Evolutionary conservation across 1,140 invertebrate species (phyloP), one percentile per base, ranked within the genome.

Genomic region (Artemia franciscana): DNA sequence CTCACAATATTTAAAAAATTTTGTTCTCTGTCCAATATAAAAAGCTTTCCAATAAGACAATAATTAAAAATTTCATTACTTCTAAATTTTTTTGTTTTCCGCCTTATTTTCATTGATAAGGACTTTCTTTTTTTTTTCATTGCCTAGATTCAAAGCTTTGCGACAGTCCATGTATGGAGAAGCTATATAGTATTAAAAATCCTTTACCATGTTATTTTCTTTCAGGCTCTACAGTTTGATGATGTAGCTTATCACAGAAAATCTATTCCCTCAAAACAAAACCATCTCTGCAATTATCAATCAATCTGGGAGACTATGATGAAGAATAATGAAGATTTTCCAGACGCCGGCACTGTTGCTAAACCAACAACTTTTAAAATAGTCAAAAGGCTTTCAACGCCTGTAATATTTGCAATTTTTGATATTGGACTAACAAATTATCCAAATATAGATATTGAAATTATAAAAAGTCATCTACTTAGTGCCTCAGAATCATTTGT

Each of bases 281-380:
- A 70, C 60, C 65, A 69, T 24, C 63, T 67, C 7, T 69, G 68
- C 28, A 58, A 62, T 5, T 67, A 66, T 28, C 63, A 65, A 27
- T 68, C 67, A 21, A 63, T 67, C 25, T 68, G 67, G 67, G 67
- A 68, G 58, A 66, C 68, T 23, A 63, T 69, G 65, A 60, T 65
- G 57, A 63, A 64, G 21, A 65, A 65, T 18, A 15, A 12, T 51
- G 3, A 15, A 12, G 39, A 51, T 18, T 51, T 51, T 51, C 39
- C 39, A 51, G 12, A 12, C 21, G 39, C 12, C 2, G 39, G 39
- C 12, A 15, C 39, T 12, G 21, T 18, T 1, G 21, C 39, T 18
- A 12, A 3, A 51, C 39, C 39, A 51, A 12, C 39, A 1, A 51
- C 39, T 15, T 51, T 51, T 18, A 12, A 18, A 3, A 18, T 51